Evolutionary conservation across 2,113 vertebrate species (phyloP), one percentile per base, ranked within the genome.

Genomic region (Uria aalge): DNA sequence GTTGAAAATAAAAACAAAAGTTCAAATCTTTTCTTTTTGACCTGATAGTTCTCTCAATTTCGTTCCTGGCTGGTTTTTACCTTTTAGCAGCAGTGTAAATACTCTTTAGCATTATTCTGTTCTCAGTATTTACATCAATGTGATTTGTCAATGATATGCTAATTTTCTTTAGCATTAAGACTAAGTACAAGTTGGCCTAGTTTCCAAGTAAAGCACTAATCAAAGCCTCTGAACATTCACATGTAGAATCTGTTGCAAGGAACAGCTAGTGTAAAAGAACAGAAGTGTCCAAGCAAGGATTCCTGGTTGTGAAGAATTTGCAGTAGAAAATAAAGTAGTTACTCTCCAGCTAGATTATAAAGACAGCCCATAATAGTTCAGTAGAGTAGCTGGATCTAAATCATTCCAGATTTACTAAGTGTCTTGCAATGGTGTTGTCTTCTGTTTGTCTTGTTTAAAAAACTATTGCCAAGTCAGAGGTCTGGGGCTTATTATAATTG

Each of bases 401-500:
- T 89, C 16, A 81, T 67, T 73, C 34, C 88, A 84, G 67, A 59
- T 36, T 93, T 59, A 76, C 9, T 53, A 53, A 94, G 47, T 55
- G 29, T 85, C 68, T 96, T 78, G n/a, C 64, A 75, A 12, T 30
- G 88, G 67, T 87, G 92, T 56, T 84, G 83, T 81, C 60, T 95
- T 79, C 95, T 78, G 43, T 94, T 96, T 96, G 69, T 93, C 68
- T 89, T 97, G 57, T 86, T 98, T 95, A 96, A 90, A 78, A 95
- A 97, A 85, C 57, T 75, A 41, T 66, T 97, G 90, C 95, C 94
- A 98, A 96, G 60, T 72, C 48, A 36, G 73, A 85, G 48, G 30
- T 92, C 96, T 98, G 97, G 92, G 97, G 87, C 72, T 96, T 95
- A 81, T 98, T 98, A 96, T 38, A 95, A 67, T 84, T 90, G 67